Conservation (phyloP, 2,797 vertebrate species). For the Danio albolineatus region DNA sequence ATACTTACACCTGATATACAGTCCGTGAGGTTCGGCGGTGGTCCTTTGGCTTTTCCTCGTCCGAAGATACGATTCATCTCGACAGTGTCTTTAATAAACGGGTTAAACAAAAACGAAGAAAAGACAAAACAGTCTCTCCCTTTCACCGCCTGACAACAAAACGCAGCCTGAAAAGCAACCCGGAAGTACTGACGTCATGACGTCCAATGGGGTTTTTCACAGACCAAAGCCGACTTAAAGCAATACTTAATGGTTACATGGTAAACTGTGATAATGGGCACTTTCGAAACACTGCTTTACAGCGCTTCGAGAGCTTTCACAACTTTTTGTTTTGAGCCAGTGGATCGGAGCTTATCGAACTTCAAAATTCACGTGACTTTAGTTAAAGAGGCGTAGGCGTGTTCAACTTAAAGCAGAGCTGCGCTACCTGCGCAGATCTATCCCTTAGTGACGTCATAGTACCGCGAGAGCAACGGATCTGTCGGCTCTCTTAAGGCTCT, state of each 20-base stretch:
- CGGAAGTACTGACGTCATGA: conserved; percentile 71
- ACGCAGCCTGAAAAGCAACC: conserved; percentile 67
- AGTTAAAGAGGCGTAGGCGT: background rate
- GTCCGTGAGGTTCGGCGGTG: conserved; percentile 92
- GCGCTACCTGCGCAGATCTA: too few species aligned
- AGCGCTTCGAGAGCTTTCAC: background rate
- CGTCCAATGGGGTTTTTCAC: conserved; percentile 62
- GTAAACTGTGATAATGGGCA: background rate
- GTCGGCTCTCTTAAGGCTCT: too few species aligned
- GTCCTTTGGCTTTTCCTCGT: conserved; percentile 86
- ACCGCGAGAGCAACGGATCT: too few species aligned
- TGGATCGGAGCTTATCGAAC: background rate
- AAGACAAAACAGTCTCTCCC: conserved; percentile 1
- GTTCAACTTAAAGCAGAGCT: too few species aligned
- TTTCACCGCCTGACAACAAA: conserved; percentile 20
- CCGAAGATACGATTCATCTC: conserved; percentile 96
- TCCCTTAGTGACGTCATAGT: too few species aligned
- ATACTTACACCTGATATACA: conserved; percentile 91
- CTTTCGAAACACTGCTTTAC: background rate
- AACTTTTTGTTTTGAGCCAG: background rate
- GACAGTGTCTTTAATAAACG: conserved; percentile 14
- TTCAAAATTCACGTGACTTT: background rate
- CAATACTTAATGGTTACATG: too few species aligned
- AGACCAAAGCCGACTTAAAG: too few species aligned
- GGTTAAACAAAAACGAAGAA: background rate